phyloP scores from a whole-genome alignment of 2,113 vertebrate species.

The Corynorhinus townsendii region DNA sequence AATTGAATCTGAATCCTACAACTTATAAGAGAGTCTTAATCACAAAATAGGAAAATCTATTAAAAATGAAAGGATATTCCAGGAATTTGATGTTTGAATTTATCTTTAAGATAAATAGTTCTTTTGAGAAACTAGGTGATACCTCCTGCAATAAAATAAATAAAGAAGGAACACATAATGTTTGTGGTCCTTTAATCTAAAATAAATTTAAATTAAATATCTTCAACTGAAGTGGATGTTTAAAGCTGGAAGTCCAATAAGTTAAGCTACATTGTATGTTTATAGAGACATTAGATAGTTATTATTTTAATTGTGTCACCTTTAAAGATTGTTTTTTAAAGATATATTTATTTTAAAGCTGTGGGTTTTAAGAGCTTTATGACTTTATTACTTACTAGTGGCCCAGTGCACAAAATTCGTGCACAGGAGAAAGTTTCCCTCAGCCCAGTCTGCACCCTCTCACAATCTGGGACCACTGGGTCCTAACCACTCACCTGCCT shows the following conservation, averaged over 20 bases:
- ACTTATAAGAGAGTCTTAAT: neutral
- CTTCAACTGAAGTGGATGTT: neutral
- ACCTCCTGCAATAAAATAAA: neutral
- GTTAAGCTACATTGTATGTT: neutral
- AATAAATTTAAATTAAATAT: constrained; percentile 32
- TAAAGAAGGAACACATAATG: neutral
- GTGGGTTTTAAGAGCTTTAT: neutral
- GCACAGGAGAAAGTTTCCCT: no score
- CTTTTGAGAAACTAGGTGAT: constrained; percentile 22
- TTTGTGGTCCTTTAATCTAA: neutral
- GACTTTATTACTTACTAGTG: neutral
- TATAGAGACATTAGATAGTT: neutral
- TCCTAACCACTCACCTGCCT: no score
- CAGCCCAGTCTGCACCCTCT: no score
- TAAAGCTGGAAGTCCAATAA: neutral
- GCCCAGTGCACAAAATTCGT: no score
- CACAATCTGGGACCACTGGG: no score
- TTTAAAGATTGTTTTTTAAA: neutral
- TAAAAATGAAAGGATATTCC: constrained; percentile 40
- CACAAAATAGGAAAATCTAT: neutral
- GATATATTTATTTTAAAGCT: neutral
- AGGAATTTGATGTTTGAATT: constrained; percentile 4
- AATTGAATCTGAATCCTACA: neutral
- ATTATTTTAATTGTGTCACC: neutral
- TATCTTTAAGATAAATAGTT: constrained; percentile 13